phyloP scores from a whole-genome alignment of 2,113 vertebrate genomes.

The Struthio camelus region DNA sequence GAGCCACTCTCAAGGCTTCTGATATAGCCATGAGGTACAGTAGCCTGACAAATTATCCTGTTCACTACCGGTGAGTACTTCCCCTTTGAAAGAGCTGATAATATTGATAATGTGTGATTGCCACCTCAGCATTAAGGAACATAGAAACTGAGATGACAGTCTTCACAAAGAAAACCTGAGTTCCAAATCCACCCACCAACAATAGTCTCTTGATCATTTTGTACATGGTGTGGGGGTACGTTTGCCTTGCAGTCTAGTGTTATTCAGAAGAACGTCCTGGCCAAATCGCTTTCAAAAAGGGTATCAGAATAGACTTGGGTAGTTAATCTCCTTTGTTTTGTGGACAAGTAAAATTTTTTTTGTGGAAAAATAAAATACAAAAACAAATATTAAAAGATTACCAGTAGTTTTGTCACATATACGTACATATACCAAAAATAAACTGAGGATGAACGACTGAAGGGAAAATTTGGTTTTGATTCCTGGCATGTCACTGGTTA shows the following conservation, averaged over 20 bases:
- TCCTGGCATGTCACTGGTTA: background rate
- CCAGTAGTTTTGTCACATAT: background rate
- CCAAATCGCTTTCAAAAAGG: background rate
- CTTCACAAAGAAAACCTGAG: background rate
- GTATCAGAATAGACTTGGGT: background rate
- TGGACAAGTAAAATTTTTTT: background rate
- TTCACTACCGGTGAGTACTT: background rate
- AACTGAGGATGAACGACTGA: background rate
- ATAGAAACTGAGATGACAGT: background rate
- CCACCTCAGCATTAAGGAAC: background rate
- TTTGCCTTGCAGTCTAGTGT: background rate
- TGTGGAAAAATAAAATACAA: background rate
- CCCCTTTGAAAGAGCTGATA: background rate
- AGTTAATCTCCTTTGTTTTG: background rate
- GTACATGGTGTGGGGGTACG: accelerated
- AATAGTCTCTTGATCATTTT: background rate
- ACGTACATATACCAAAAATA: background rate
- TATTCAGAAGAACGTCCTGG: background rate
- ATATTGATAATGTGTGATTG: background rate
- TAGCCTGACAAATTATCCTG: background rate
- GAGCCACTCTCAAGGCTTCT: background rate
- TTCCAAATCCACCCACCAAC: background rate
- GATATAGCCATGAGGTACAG: background rate
- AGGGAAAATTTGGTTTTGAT: background rate
- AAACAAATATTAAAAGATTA: background rate